Evolutionary conservation across 2,113 vertebrate species (phyloP).

Genomic region (Myocastor coypus): DNA sequence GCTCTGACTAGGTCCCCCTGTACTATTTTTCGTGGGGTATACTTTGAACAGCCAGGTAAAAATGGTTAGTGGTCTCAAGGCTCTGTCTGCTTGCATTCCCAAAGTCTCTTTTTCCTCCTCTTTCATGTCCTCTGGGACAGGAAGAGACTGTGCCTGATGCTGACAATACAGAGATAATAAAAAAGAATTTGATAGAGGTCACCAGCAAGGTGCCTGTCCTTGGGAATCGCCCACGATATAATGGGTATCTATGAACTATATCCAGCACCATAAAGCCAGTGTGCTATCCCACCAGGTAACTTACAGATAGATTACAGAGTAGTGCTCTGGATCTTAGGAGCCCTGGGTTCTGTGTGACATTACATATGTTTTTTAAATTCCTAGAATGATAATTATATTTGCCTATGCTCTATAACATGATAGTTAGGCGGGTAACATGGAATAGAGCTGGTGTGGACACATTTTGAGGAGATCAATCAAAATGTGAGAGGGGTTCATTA

Average conservation of each 20-base stretch:
- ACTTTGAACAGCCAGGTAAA: neutral
- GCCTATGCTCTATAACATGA: rapidly evolving
- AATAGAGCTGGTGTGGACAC: neutral
- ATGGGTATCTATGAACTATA: neutral
- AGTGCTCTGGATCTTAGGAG: rapidly evolving
- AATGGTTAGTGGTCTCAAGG: neutral
- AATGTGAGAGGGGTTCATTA: rapidly evolving
- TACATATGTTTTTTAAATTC: neutral
- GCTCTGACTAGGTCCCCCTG: rapidly evolving
- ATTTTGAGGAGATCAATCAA: neutral
- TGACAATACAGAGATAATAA: neutral
- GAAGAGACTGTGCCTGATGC: neutral
- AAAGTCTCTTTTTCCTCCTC: neutral
- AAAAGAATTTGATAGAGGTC: neutral
- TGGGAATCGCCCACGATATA: neutral
- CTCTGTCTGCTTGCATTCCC: neutral
- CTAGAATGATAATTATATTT: no score
- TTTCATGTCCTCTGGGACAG: no score
- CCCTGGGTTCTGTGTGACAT: neutral
- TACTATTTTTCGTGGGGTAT: rapidly evolving
- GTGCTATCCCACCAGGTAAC: neutral
- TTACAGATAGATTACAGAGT: neutral
- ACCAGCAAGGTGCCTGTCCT: neutral
- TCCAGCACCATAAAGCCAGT: neutral
- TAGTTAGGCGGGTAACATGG: neutral